Percentiles rank a stretch among this genome's conserved stretches.
Conservation (phyloP, 2,888 invertebrate species). For the Cerceris rybyensis region DNA sequence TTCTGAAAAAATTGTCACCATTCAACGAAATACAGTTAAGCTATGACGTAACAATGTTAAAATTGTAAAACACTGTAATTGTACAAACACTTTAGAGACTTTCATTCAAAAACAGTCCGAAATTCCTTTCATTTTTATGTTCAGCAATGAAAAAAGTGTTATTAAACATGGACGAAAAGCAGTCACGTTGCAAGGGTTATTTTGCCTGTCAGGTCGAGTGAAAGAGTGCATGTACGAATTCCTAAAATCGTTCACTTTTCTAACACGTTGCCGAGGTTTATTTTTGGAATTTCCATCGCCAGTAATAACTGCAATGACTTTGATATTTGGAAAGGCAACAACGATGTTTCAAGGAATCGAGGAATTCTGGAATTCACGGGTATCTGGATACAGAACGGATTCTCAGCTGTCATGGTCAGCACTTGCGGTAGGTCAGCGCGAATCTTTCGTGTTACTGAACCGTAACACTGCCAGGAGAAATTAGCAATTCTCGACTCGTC, state of each 20-base stretch:
- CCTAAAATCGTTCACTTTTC: constrained; percentile 9
- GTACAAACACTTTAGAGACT: no score
- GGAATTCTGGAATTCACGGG: constrained; percentile 33
- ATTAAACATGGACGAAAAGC: no score
- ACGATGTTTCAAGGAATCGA: constrained; percentile 28
- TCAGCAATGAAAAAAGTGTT: no score
- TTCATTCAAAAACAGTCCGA: no score
- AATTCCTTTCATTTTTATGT: no score
- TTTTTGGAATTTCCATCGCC: constrained; percentile 24
- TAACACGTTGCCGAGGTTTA: constrained; percentile 17
- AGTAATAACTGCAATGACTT: constrained; percentile 21
- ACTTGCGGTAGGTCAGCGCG: constrained; percentile 49
- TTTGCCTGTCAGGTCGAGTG: constrained; percentile 16
- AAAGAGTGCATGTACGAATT: constrained; percentile 13
- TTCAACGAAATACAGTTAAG: no score
- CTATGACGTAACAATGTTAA: no score
- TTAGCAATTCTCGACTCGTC: background rate
- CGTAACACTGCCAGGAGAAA: constrained; percentile 7
- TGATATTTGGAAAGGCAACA: constrained; percentile 19
- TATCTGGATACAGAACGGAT: constrained; percentile 22
- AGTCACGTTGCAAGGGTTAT: constrained; percentile 14
- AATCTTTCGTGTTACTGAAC: constrained; percentile 5
- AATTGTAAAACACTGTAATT: no score
- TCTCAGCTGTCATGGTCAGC: constrained; percentile 50
- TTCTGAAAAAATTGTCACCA: no score